Evolutionary conservation across 1,140 invertebrate species (phyloP).

Genomic region (Dysdera silvatica): DNA sequence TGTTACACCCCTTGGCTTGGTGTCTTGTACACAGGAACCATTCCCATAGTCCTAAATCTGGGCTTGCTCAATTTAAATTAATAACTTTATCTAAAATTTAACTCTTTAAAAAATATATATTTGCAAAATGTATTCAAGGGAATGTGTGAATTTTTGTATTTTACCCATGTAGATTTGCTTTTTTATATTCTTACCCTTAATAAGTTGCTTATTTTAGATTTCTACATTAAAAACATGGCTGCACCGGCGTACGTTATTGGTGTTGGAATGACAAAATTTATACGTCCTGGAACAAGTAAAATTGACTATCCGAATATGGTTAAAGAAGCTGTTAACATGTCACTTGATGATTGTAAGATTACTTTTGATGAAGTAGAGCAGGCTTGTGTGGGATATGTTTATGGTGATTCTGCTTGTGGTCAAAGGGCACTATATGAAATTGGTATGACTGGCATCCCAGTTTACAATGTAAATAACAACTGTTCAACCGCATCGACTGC

Average conservation of each 20-base stretch:
- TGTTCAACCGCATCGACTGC: slow-evolving; percentile 96
- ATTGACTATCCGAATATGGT: slow-evolving; percentile 93
- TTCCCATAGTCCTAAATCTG: no score
- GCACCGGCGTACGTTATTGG: slow-evolving; percentile 81
- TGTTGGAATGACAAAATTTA: slow-evolving; percentile 95
- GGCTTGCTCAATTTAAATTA: no score
- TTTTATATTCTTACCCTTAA: no score
- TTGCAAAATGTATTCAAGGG: no score
- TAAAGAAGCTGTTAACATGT: slow-evolving; percentile 82
- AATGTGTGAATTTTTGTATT: no score
- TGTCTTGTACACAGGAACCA: no score
- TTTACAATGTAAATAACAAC: slow-evolving; percentile 98
- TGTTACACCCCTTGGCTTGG: no score
- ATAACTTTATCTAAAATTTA: no score
- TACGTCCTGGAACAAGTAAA: slow-evolving; percentile 70
- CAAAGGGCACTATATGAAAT: slow-evolving; percentile 90
- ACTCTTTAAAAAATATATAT: no score
- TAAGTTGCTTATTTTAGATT: no score
- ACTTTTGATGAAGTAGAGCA: slow-evolving; percentile 63
- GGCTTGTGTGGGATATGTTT: slow-evolving; percentile 88
- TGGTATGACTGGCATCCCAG: slow-evolving; percentile 92
- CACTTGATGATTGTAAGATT: slow-evolving; percentile 68
- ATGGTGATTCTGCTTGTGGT: slow-evolving; percentile 92
- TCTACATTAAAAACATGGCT: no score
- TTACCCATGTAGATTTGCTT: no score